phyloP scores from a whole-genome alignment of 2,888 invertebrate species.

The Dasysyrphus tricinctus region DNA sequence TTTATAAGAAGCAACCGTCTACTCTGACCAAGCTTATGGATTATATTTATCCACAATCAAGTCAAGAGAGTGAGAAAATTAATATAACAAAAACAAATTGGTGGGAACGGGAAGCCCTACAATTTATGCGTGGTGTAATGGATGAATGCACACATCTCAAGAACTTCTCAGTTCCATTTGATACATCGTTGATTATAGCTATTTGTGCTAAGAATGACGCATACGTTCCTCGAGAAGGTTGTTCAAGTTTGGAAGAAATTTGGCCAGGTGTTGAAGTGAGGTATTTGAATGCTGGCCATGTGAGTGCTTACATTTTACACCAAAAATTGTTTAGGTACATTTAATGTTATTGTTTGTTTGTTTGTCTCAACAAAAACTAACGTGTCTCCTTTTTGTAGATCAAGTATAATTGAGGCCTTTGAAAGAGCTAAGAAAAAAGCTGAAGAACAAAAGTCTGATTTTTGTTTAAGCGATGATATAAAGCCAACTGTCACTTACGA shows the following conservation, averaged over 20 bases:
- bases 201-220: slow-evolving; percentile 95
- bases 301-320: slow-evolving; percentile 93
- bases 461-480: slow-evolving; percentile 70
- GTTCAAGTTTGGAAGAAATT: slow-evolving; percentile 91
- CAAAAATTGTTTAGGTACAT: slow-evolving; percentile 93
- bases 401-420: slow-evolving; percentile 91
- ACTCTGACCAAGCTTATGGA: slow-evolving; percentile 82
- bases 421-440: slow-evolving; percentile 86
- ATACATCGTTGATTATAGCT: slow-evolving; percentile 95
- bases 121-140: slow-evolving; percentile 99
- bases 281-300: slow-evolving; percentile 94
- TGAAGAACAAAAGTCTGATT: slow-evolving; percentile 78
- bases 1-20: slow-evolving; percentile 71
- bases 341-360: neutral
- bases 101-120: slow-evolving; percentile 91
- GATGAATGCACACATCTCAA: slow-evolving; percentile 98
- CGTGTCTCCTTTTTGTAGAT: slow-evolving; percentile 83
- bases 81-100: slow-evolving; percentile 87
- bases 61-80: slow-evolving; percentile 80
- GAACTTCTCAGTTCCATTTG: slow-evolving; percentile 94
- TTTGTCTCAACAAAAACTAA: neutral
- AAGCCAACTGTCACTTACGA: slow-evolving; percentile 78
- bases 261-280: slow-evolving; percentile 97
- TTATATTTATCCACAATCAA: slow-evolving; percentile 79
- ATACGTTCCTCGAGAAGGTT: slow-evolving; percentile 94